Percentiles rank a stretch among this genome's conserved stretches.
Evolutionary conservation across 1,140 invertebrate genomes (phyloP).

Genomic region (Drosophila hydei): DNA sequence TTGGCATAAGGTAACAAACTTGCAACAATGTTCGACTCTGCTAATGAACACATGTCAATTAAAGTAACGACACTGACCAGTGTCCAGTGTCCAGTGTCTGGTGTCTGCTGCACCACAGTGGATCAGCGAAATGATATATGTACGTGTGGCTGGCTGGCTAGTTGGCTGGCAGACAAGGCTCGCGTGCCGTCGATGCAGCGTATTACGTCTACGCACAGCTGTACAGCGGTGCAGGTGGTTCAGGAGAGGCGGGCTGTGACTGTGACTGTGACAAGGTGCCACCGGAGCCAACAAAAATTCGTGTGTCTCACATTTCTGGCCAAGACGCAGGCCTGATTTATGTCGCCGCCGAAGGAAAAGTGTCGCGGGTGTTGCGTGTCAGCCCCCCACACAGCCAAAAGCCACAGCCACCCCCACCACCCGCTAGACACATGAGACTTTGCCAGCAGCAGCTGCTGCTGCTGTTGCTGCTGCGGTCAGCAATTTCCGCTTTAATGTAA

Average conservation of each 20-base stretch:
- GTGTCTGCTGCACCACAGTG: slow-evolving; percentile 30
- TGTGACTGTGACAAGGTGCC: slow-evolving; percentile 56
- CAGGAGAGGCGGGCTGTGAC: neutral
- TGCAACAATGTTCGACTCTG: slow-evolving; percentile 33
- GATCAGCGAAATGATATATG: slow-evolving; percentile 38
- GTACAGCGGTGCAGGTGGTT: neutral
- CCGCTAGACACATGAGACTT: neutral
- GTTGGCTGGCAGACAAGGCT: slow-evolving; percentile 32
- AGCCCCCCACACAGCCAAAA: slow-evolving; percentile 1
- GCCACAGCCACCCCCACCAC: neutral
- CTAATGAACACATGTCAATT: slow-evolving; percentile 81
- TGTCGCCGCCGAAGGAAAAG: slow-evolving; percentile 62
- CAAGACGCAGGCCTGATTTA: slow-evolving; percentile 60
- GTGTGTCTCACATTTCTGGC: slow-evolving; percentile 67
- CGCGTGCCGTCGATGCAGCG: slow-evolving; percentile 36
- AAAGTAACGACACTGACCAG: slow-evolving; percentile 50
- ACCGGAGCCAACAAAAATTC: slow-evolving; percentile 45
- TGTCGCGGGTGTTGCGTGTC: slow-evolving; percentile 77
- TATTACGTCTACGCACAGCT: slow-evolving; percentile 71
- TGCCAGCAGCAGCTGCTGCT: slow-evolving; percentile 23
- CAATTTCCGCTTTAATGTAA: slow-evolving; percentile 80
- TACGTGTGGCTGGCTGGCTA: slow-evolving; percentile 5
- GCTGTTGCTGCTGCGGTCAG: slow-evolving; percentile 58
- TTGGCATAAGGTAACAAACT: slow-evolving; percentile 6
- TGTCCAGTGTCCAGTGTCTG: slow-evolving; percentile 6